These are phyloP conservation scores for Bos javanicus DNA, from an alignment of 2,113 vertebrate genomes.

Conservation along the genomic window DNA sequence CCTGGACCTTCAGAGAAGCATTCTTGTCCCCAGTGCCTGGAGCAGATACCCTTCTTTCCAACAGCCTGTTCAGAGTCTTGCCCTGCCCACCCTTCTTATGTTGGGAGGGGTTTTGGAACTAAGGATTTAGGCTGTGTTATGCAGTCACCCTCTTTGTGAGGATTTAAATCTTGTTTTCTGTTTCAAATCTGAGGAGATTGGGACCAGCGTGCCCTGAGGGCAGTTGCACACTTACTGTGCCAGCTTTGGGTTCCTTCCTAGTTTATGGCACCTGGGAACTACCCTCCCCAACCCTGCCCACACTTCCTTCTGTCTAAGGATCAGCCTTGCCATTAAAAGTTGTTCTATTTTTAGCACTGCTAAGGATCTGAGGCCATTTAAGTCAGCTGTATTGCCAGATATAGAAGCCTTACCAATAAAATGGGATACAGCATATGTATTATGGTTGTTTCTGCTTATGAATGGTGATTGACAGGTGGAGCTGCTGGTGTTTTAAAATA, in stretches of 20 bases:
- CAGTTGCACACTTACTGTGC: background rate
- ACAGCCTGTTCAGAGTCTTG: background rate
- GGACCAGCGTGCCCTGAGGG: no score
- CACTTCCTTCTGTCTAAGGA: background rate
- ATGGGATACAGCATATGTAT: background rate
- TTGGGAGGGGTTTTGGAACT: background rate
- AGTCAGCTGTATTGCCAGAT: background rate
- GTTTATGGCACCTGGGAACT: background rate
- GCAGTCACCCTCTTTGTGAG: background rate
- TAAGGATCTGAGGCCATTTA: background rate
- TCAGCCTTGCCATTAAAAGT: background rate
- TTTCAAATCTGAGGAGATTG: background rate
- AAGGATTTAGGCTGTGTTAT: background rate
- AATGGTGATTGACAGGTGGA: background rate
- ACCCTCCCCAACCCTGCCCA: no score
- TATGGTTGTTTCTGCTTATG: background rate
- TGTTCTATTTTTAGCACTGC: background rate
- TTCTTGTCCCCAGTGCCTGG: background rate
- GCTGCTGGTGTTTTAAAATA: background rate
- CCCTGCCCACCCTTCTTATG: background rate
- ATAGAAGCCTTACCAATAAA: background rate
- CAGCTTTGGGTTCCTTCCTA: background rate
- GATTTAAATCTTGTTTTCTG: background rate
- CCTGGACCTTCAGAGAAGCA: background rate
- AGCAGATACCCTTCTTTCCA: background rate